Evolutionary conservation across 2,888 invertebrate species (phyloP), one percentile per base, ranked within the genome.

Genomic region (Drosophila anomalata): DNA sequence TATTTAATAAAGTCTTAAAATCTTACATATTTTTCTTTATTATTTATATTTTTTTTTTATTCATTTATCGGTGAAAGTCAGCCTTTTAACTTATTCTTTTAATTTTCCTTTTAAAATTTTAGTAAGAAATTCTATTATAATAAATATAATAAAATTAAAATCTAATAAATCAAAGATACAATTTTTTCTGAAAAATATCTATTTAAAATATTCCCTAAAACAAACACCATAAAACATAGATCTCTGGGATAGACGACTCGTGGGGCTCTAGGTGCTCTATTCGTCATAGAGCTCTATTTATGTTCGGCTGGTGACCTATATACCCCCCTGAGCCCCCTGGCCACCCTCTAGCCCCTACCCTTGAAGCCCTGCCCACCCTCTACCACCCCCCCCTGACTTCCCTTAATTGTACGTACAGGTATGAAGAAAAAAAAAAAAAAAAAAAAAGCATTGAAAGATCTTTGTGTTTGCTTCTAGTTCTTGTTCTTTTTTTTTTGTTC

Each of bases 241-340:
- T 29, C 29, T 29, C 8, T 29, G 8, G 29, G 8, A 9, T 9
- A 14, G 14, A 14, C 2, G 29, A 8, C 29, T 29, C 29, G 29
- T 29, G 29, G 8, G 3, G 2, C 29, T 29, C 29, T 29, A 29
- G 2, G 29, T 8, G 29, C 14, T 14, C 14, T 29, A 41, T 36
- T 52, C 46, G 55, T 66, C 47, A 36, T n/a, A 7, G 33, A 56
- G 42, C 36, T 60, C 73, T 83, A 86, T 86, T 83, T 78, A 73
- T 83, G 77, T 83, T 75, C 71, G 60, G 80, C 78, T 59, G 72
- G 75, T 73, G 86, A 82, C 81, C 81, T 79, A 82, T 65, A 65
- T 69, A 52, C 31, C 36, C 4, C 4, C 29, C 14, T 1, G 11
- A 33, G 12, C 20, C 31, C 47, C 52, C 47, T 36, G 31, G 8